Evolutionary conservation across 53 echinoderm and acorn worm species (phyloP), one percentile per base, ranked within the genome.

Genomic region (Arbacia lixula): DNA sequence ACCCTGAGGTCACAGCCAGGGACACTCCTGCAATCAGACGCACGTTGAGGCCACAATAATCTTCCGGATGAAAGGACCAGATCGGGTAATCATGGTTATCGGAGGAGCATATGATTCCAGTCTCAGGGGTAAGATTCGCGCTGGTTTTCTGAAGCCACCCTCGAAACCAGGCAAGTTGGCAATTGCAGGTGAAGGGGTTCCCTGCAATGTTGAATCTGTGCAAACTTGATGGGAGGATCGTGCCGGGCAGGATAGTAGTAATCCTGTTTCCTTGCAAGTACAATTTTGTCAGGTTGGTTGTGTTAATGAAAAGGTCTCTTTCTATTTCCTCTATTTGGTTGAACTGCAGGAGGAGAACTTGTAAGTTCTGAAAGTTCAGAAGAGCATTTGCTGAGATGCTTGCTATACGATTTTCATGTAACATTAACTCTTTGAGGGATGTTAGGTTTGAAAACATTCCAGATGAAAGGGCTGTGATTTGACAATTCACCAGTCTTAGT

Each of bases 31-130:
- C 34, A n/a, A 55, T 52, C 6, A 76, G 34, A 2, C 31, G n/a
- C 12, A 55, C 24, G 36, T 76, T 76, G 56, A 76, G 20, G 10
- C 36, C 76, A 36, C 76, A 76, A 30, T 37, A 53, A 21, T 76
- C 56, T 20, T 55, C 36, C 19, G 76, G 76, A 55, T 76, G 56
- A 55, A 76, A 76, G 20, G 34, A 33, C 20, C 4, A 6, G 19
- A 76, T 5, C 22, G 76, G 76, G 31, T 54, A 19, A 55, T 76
- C 54, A 5, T 20, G 3, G 36, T 54, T 31, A 20, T 29, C 21
- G n/a, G 3, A 31, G 37, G 76, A 76, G 21, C 76, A 76, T 2
- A 54, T 16, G 31, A 12, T 55, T 36, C 54, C 5, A 16, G 53
- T 76, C 27, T 49, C 3, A 16, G 50, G 50, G n/a, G 6, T 5